Evolutionary conservation across 2,113 vertebrate species (phyloP).

Genomic region (Bubo scandiacus): DNA sequence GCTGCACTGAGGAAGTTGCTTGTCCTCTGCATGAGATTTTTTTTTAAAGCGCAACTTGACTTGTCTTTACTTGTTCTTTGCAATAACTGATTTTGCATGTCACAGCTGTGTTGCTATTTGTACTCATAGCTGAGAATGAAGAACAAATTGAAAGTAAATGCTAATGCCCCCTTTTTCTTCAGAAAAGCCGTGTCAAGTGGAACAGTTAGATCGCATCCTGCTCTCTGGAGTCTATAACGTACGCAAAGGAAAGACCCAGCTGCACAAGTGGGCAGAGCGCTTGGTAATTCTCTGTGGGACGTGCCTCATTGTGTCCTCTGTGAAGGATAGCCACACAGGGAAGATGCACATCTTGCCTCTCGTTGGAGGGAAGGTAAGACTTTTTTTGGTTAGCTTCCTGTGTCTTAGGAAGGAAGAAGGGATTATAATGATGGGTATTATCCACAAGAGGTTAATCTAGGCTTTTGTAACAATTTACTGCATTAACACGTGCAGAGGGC

Average conservation of each 20-base stretch:
- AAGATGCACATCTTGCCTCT: conserved; percentile 97
- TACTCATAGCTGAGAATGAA: neutral
- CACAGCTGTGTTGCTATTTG: neutral
- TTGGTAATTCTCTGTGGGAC: conserved; percentile 94
- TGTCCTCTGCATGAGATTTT: neutral
- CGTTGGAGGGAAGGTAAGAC: conserved; percentile 92
- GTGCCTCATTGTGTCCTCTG: conserved; percentile 92
- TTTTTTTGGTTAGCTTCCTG: neutral
- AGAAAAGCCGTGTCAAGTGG: conserved; percentile 79
- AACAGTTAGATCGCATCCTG: conserved; percentile 85
- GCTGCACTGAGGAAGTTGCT: neutral
- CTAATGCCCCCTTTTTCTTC: conserved; percentile 17
- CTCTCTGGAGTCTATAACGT: conserved; percentile 91
- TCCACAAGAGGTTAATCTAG: neutral
- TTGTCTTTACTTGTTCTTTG: neutral
- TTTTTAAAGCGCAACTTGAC: neutral
- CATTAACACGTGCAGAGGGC: neutral
- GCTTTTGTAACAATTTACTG: neutral
- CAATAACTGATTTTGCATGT: neutral
- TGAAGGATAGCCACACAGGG: conserved; percentile 92
- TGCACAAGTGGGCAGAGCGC: conserved; percentile 97
- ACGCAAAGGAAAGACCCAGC: conserved; percentile 93
- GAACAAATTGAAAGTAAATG: neutral
- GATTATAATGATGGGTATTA: neutral
- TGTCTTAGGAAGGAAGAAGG: neutral